A percentile compares a stretch with the other conserved stretches of the same genome.
These are phyloP conservation scores for Gerris lacustris DNA, from an alignment of 2,888 invertebrate genomes.

Conservation along the genomic window DNA sequence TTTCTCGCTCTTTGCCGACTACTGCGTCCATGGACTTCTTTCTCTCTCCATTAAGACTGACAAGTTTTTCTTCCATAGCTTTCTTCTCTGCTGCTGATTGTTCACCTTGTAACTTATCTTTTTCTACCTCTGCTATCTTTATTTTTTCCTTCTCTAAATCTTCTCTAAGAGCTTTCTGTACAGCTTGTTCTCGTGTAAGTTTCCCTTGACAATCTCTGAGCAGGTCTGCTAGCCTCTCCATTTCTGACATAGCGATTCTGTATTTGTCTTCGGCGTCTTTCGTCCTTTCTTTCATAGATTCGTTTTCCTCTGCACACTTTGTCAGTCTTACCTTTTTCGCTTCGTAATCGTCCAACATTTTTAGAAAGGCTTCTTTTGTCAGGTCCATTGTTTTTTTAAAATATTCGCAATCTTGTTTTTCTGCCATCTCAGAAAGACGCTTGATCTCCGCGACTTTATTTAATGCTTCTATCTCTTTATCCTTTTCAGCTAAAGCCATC, in stretches of 20 bases:
- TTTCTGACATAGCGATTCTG: slow-evolving; percentile 14
- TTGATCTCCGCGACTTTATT: slow-evolving; percentile 10
- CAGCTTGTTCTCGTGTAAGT: slow-evolving; percentile 16
- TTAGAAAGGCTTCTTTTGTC: slow-evolving; percentile 16
- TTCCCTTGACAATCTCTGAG: slow-evolving; percentile 1
- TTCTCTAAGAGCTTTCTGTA: slow-evolving; percentile 16
- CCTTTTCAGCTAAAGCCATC: slow-evolving; percentile 6
- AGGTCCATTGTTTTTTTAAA: slow-evolving; percentile 17
- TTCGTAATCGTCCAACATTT: slow-evolving; percentile 14
- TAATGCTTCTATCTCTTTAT: slow-evolving; percentile 14
- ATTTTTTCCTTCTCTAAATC: slow-evolving; percentile 17
- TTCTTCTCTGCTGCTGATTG: not conserved
- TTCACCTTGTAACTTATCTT: slow-evolving; percentile 7
- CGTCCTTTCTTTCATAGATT: slow-evolving; percentile 8
- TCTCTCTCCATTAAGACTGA: slow-evolving; percentile 12
- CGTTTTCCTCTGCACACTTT: slow-evolving; percentile 14
- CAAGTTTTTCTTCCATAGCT: slow-evolving; percentile 13
- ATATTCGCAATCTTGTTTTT: slow-evolving; percentile 10
- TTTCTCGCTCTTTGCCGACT: slow-evolving; percentile 3
- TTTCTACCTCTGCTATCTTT: slow-evolving; percentile 15
- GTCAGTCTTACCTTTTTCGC: slow-evolving; percentile 10
- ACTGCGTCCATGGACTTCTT: not conserved
- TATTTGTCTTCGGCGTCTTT: slow-evolving; percentile 16
- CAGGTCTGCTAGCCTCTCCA: slow-evolving; percentile 17
- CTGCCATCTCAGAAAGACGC: not conserved